These are phyloP conservation scores for Muraenolepis orangiensis DNA, from an alignment of 2,797 vertebrate species.

Conservation along the genomic window DNA sequence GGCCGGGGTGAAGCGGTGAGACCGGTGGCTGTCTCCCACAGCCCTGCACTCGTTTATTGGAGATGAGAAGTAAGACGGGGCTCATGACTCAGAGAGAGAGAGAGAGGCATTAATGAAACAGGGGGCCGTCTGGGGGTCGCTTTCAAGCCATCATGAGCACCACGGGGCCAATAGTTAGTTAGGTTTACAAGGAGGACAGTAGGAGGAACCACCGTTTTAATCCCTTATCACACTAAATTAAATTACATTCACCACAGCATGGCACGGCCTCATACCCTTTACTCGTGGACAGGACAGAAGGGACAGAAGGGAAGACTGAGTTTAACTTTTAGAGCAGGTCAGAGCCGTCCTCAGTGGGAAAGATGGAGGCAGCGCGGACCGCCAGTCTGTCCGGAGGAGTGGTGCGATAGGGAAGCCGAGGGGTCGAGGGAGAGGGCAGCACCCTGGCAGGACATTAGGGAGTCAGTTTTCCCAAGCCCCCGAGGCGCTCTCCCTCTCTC, in stretches of 20 bases:
- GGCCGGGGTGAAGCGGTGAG: conserved; percentile 52
- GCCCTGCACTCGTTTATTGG: conserved; percentile 58
- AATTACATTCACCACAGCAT: too few species aligned
- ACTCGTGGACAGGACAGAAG: conserved; percentile 40
- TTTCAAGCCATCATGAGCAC: conserved; percentile 43
- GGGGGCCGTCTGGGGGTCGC: conserved; percentile 58
- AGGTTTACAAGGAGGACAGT: too few species aligned
- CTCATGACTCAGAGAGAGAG: conserved; percentile 4
- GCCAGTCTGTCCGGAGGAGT: conserved; percentile 37
- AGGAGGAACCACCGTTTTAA: too few species aligned
- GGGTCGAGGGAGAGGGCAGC: conserved; percentile 81
- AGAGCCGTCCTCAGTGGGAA: conserved; percentile 86
- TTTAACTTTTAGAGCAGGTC: conserved; percentile 35
- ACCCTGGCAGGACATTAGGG: conserved; percentile 87
- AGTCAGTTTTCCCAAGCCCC: conserved; percentile 85
- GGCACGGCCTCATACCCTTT: too few species aligned
- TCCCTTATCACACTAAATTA: too few species aligned
- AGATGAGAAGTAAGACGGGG: conserved; percentile 25
- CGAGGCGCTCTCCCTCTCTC: conserved; percentile 52
- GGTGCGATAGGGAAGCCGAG: conserved; percentile 31
- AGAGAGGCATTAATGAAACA: conserved; percentile 58
- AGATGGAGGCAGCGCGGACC: conserved; percentile 78
- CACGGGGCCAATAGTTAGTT: conserved; percentile 1
- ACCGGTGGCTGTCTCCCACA: conserved; percentile 61
- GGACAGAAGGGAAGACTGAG: conserved; percentile 23